Evolutionary conservation across 2,797 vertebrate species (phyloP), one percentile per base, ranked within the genome.

Genomic region (Malurus splendens): DNA sequence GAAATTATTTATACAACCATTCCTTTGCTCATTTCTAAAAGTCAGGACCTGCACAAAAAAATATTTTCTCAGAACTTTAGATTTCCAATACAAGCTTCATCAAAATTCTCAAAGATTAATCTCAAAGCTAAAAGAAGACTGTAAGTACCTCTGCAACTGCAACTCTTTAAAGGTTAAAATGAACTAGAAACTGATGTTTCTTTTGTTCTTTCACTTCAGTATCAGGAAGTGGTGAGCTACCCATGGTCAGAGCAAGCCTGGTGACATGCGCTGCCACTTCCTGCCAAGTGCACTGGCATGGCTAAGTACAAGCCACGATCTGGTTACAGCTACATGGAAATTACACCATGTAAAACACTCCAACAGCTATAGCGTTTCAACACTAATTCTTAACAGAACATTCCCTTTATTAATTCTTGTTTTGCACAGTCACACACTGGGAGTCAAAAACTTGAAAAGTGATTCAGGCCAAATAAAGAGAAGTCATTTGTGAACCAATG

Each of bases 221-320:
- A 86, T 85, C 77, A 97, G 96, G 93, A 96, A 96, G 90, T 57
- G 87, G 93, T 84, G 80, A 94, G 78, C 79, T 83, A 81, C 94
- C 91, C 51, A 41, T 20, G 17, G 42, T 74, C 20, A 51, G 65
- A 48, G 19, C 57, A 52, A 84, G 85, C 64, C 64, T 70, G 82
- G 61, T 77, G 73, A 87, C 87, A 88, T 81, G 86, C 8, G 92
- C 64, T 79, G 68, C 86, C 87, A 71, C 91, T 97, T 97, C 95
- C 96, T 90, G 82, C 65, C 64, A 12, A 81, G 74, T 8, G 73
- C 71, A 32, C 54, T 52, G 79, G 52, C 62, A 80, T 1, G 27
- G 86, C 45, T 10, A 8, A 52, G 28, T 23, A 81, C 16, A 2
- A 67, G 59, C 60, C 73, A 33, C 2, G 0, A 12, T 12, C 60